A percentile compares a stretch with the other conserved stretches of the same genome.
phyloP scores from a whole-genome alignment of 2,888 invertebrate genomes.

The Rosalia funebris region DNA sequence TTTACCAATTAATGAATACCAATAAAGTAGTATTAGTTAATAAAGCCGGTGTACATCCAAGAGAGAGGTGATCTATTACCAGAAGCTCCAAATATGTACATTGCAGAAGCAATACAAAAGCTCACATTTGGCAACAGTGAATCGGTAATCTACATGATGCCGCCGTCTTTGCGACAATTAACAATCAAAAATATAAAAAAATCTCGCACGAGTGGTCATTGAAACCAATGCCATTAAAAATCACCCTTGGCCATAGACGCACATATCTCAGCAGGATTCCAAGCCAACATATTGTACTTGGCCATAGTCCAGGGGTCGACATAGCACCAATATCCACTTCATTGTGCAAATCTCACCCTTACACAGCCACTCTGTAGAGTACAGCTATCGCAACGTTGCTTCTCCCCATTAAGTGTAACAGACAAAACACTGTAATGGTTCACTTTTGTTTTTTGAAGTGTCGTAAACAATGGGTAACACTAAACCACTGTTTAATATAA shows the following conservation, averaged over 20 bases:
- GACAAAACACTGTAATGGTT: conserved; percentile 63
- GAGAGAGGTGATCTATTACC: no score
- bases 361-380: conserved; percentile 3
- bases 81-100: no score
- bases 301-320: conserved; percentile 35
- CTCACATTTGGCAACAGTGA: no score
- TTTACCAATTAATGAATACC: no score
- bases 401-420: conserved; percentile 54
- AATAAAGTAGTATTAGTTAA: no score
- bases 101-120: no score
- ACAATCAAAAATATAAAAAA: no score
- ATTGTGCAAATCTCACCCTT: conserved; percentile 18
- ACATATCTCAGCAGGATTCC: conserved; percentile 51
- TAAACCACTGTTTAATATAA: conserved; percentile 62
- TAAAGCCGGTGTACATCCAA: no score
- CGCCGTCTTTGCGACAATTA: no score
- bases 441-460: conserved; percentile 64
- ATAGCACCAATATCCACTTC: conserved; percentile 16
- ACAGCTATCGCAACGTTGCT: background rate
- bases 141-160: no score
- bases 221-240: conserved; percentile 21
- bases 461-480: conserved; percentile 63
- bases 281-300: conserved; percentile 45
- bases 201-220: conserved; percentile 28
- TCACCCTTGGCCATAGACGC: conserved; percentile 32